Evolutionary conservation across 2,888 invertebrate species (phyloP).

Genomic region (Holacanthella duospinosa): DNA sequence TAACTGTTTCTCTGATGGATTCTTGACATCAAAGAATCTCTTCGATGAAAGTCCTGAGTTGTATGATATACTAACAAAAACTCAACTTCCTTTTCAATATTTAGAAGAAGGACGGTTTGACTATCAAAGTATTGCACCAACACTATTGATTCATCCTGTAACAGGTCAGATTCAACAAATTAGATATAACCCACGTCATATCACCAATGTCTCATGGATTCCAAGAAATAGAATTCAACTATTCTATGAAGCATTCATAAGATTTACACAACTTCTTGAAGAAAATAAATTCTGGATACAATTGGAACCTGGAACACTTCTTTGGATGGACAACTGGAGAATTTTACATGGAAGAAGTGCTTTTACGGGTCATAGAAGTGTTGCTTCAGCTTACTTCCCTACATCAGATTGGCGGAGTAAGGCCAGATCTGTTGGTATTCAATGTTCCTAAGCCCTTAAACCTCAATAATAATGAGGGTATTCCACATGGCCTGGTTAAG

Average conservation of each 20-base stretch:
- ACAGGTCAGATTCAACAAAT: background rate
- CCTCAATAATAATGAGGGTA: no score
- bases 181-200: constrained; percentile 64
- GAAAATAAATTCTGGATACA: constrained; percentile 46
- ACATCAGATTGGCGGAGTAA: constrained; percentile 58
- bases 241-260: constrained; percentile 54
- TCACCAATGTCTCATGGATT: constrained; percentile 52
- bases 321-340: constrained; percentile 69
- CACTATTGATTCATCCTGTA: background rate
- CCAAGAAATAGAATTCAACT: constrained; percentile 46
- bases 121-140: constrained; percentile 41
- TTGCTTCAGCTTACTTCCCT: constrained; percentile 62
- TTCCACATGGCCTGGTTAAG: no score
- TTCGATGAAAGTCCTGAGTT: constrained; percentile 47
- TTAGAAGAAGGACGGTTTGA: constrained; percentile 54
- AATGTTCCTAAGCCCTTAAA: background rate
- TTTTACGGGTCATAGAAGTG: constrained; percentile 55
- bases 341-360: constrained; percentile 61
- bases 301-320: constrained; percentile 56
- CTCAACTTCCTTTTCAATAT: constrained; percentile 54
- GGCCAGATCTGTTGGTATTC: constrained; percentile 43
- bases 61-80: constrained; percentile 51
- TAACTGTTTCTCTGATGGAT: constrained; percentile 63
- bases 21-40: constrained; percentile 53
- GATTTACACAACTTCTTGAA: constrained; percentile 47